Base-by-base conservation (phyloP, 2,797 vertebrate species). In the Pterois miles region DNA sequence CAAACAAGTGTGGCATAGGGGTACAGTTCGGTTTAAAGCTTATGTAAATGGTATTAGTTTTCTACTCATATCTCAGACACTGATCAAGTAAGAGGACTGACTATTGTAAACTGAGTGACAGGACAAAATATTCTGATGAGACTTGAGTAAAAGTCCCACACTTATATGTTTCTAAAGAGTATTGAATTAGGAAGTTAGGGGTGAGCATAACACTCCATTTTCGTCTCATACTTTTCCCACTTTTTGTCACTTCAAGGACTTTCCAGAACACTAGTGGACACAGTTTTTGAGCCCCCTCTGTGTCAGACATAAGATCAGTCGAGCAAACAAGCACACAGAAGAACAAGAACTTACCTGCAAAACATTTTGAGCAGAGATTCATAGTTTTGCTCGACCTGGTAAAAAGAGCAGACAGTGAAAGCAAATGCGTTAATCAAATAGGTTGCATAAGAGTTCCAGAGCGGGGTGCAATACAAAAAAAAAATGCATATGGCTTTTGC, bases 341-440 rank as follows among this genome's bases (percentile, higher is more conserved):
- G 12, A 81, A 68, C 23, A 23, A 60, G 7, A 65, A 86, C 96
- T 95, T 96, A 99, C 98, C 98, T 95, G 97, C 96, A 96, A 98
- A 99, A 96, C 98, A 99, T 96, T 99, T 98, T 90, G 98, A 99
- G 95, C 98, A 99, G 88, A 99, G 97, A 93, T 99, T 99, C 97
- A 97, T 98, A 86, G 98, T 99, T 97, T 99, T 98, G 96, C 98
- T 98, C 79, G 98, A 99, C 96, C 98, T 99, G 91, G 43, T 38
- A 56, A 78, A 60, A 86, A 82, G 12, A 74, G 48, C 8, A 84
- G 48, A 83, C 29, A 80, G 34, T 4, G 18, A 64, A 71, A 65
- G 2, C 56, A 75, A 80, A 52, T 16, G 13, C 54, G 65, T 81
- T 77, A 78, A 52, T 78, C 3, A 76, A 72, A 70, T 2, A 50